Percentiles rank a stretch among this genome's conserved stretches.
Conservation (phyloP, 2,113 vertebrate genomes). For the Neoarius graeffei region DNA sequence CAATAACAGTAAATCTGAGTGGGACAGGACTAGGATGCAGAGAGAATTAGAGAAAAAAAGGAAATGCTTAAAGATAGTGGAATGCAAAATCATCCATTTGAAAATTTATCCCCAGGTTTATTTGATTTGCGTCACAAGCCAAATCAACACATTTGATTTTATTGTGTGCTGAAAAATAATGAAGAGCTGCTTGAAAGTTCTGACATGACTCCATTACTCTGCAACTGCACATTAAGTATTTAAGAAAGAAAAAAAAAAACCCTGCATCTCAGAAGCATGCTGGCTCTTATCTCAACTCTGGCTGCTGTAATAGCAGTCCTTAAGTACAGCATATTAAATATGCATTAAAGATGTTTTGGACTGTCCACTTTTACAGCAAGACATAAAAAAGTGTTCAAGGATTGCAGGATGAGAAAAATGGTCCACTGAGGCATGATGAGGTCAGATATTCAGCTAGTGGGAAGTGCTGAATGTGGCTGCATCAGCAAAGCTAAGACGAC, state of each 20-base stretch:
- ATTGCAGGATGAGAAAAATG: slow-evolving; percentile 6
- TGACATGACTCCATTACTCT: neutral
- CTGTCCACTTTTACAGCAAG: slow-evolving; percentile 58
- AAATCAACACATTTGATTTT: neutral
- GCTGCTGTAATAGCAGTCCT: slow-evolving; percentile 29
- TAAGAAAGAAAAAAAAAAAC: slow-evolving; percentile 12
- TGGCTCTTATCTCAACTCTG: neutral
- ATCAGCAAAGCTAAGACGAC: slow-evolving; percentile 24
- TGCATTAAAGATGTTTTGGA: slow-evolving; percentile 60
- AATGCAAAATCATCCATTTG: too few relatives aligned
- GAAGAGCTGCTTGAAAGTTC: neutral
- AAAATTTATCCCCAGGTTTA: neutral
- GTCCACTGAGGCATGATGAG: neutral
- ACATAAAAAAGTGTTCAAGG: slow-evolving; percentile 44
- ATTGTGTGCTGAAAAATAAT: slow-evolving; percentile 9
- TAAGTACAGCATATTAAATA: slow-evolving; percentile 68
- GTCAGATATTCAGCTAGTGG: slow-evolving; percentile 31
- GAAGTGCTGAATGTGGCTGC: slow-evolving; percentile 34
- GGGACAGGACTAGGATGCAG: neutral
- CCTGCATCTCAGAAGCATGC: neutral
- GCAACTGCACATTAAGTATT: slow-evolving; percentile 23
- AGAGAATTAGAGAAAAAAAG: neutral
- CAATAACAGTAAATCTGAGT: neutral
- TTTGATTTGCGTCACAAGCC: neutral
- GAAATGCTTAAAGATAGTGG: neutral